phyloP scores from a whole-genome alignment of 1,140 invertebrate species.

The Nixonia krombeini region DNA sequence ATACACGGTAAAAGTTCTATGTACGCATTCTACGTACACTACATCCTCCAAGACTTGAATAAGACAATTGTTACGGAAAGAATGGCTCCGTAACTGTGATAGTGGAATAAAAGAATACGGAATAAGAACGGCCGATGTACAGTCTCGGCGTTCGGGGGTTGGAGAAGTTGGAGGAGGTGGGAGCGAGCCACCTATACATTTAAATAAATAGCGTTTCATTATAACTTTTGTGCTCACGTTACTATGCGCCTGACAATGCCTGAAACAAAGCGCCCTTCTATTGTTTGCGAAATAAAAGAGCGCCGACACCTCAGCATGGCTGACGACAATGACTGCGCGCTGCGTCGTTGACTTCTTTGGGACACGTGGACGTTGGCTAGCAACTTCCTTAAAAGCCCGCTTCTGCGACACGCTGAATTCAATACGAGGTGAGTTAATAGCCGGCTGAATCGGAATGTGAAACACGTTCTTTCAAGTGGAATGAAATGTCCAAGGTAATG shows the following conservation, averaged over 20 bases:
- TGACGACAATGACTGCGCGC: constrained; percentile 47
- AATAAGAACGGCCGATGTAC: constrained; percentile 55
- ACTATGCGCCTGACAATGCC: constrained; percentile 68
- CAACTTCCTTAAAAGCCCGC: neutral
- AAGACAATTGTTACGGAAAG: constrained; percentile 59
- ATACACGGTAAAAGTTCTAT: constrained; percentile 22
- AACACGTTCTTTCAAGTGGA: no score
- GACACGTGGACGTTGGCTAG: constrained; percentile 13
- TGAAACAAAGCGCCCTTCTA: constrained; percentile 66
- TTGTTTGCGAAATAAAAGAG: constrained; percentile 70
- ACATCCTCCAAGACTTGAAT: constrained; percentile 46
- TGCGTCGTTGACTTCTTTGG: constrained; percentile 27
- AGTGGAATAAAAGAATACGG: constrained; percentile 61
- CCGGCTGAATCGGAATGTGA: no score
- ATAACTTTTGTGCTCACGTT: constrained; percentile 69
- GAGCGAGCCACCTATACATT: constrained; percentile 62
- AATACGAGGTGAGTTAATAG: no score
- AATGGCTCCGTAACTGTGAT: constrained; percentile 61
- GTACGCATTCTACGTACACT: constrained; percentile 27
- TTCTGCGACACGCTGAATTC: no score
- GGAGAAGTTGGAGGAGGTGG: constrained; percentile 29
- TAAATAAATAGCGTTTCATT: constrained; percentile 71
- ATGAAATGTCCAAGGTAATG: no score
- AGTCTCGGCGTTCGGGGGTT: constrained; percentile 14
- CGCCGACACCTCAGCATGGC: constrained; percentile 59